Base-by-base conservation (phyloP, 1,140 invertebrate genomes). In the Probaryconus sp. region DNA sequence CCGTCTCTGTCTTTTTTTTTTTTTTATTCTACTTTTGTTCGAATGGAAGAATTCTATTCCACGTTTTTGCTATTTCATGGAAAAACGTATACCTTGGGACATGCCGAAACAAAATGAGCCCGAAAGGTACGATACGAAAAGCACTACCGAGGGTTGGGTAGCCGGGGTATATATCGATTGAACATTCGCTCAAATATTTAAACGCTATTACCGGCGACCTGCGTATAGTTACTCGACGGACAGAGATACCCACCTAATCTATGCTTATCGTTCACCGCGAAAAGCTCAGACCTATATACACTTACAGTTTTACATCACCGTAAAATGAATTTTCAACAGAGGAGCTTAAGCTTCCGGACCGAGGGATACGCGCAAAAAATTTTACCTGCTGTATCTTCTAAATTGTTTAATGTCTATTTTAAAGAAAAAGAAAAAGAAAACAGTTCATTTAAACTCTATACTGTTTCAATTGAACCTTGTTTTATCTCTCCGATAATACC, bases 111-210 rank as follows among this genome's bases (percentile, higher is more conserved):
- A 61, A 68, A 70, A 71, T 56, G 43, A 61, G 38, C 50, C 65
- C 43, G 33, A 58, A 64, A 76, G 65, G 60, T 68, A 50, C 48
- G 61, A 67, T 51, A 70, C 31, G 69, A 63, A 61, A 61, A 64
- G 64, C 38, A 69, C 48, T 6, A 40, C 42, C 10, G 48, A 63
- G 63, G 55, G 73, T 58, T 31, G 60, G 37, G 61, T 53, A 67
- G 69, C 61, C 38, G 63, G 63, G 72, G 78, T 68, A 69, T 64
- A 76, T 83, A 85, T 84, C 82, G 83, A 85, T 84, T 85, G 81
- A 82, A 84, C 82, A 83, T 82, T 35, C 77, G 75, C 76, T 82
- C 78, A 83, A 83, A 82, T 83, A 83, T 83, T 83, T 83, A 83
- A 82, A 81, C 72, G 79, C 79, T 84, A 83, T 82, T 81, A 82